Percentiles rank a stretch among this genome's conserved stretches.
Evolutionary conservation across 2,888 invertebrate species (phyloP).

Genomic region (Caenorhabditis angaria): DNA sequence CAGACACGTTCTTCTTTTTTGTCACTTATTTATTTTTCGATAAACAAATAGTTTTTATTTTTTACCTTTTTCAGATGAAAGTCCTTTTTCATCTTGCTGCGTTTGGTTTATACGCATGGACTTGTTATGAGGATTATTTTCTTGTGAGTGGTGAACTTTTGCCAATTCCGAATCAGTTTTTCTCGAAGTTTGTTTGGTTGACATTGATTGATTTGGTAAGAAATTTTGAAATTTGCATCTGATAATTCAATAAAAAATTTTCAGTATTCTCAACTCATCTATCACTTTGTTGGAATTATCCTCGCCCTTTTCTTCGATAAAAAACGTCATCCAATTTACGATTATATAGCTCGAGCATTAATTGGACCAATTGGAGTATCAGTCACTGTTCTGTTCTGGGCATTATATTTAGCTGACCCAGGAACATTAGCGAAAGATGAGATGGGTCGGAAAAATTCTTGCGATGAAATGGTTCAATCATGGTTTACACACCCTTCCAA

Average conservation of each 20-base stretch:
- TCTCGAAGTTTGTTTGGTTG: constrained; percentile 68
- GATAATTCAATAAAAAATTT: constrained; percentile 17
- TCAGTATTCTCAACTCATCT: constrained; percentile 62
- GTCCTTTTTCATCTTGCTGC: constrained; percentile 47
- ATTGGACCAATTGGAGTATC: constrained; percentile 55
- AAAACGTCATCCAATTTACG: constrained; percentile 31
- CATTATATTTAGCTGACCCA: constrained; percentile 59
- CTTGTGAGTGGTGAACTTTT: constrained; percentile 38
- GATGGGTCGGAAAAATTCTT: constrained; percentile 56
- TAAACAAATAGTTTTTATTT: too few species aligned
- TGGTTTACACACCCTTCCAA: constrained; percentile 67
- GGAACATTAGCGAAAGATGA: constrained; percentile 56
- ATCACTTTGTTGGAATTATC: constrained; percentile 58
- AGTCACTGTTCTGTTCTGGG: constrained; percentile 68
- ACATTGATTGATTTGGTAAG: constrained; percentile 67
- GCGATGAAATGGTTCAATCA: constrained; percentile 64
- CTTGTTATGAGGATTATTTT: constrained; percentile 51
- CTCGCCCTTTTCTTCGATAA: constrained; percentile 28
- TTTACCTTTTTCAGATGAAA: constrained; percentile 42
- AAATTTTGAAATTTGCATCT: constrained; percentile 11
- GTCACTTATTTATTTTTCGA: constrained; percentile 1
- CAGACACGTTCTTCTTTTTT: too few species aligned
- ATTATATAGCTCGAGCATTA: constrained; percentile 47
- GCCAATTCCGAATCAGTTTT: constrained; percentile 56
- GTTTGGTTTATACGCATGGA: constrained; percentile 48